Evolutionary conservation across 1,140 invertebrate species (phyloP).

Genomic region (Ceratina australensis): DNA sequence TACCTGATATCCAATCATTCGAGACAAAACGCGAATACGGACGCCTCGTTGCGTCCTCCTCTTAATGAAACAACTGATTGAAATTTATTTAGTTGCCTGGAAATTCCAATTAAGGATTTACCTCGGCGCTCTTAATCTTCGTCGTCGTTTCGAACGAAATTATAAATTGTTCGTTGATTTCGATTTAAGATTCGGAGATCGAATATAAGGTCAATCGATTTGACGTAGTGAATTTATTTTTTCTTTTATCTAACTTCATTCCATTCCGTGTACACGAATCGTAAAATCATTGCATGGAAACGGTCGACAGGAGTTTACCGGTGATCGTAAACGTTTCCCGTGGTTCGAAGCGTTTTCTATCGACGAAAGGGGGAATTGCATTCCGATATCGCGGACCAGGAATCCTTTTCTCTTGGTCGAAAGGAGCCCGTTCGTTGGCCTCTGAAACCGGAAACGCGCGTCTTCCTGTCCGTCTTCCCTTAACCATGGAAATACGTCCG

Average conservation of each 20-base stretch:
- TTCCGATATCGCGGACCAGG: conserved; percentile 36
- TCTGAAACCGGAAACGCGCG: conserved; percentile 3
- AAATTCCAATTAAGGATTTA: no score
- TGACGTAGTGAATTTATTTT: no score
- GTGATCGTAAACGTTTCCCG: conserved; percentile 51
- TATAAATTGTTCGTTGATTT: no score
- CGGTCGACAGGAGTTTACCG: conserved; percentile 45
- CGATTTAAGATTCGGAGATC: no score
- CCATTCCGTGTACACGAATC: conserved; percentile 16
- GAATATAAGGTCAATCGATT: no score
- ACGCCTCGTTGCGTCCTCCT: no score
- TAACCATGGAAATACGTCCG: not conserved
- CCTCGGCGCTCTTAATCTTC: no score
- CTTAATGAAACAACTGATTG: no score
- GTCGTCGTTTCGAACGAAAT: no score
- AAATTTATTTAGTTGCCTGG: no score
- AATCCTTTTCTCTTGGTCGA: conserved; percentile 35
- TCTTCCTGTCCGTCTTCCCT: not conserved
- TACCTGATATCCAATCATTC: not conserved
- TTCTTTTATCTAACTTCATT: no score
- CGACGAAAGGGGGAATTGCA: conserved; percentile 3
- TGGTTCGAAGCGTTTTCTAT: conserved; percentile 35
- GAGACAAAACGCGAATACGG: no score
- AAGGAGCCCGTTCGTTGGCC: not conserved
- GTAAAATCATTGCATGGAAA: conserved; percentile 52